phyloP scores from a whole-genome alignment of 2,888 invertebrate genomes.

The Lasioglossum morio region DNA sequence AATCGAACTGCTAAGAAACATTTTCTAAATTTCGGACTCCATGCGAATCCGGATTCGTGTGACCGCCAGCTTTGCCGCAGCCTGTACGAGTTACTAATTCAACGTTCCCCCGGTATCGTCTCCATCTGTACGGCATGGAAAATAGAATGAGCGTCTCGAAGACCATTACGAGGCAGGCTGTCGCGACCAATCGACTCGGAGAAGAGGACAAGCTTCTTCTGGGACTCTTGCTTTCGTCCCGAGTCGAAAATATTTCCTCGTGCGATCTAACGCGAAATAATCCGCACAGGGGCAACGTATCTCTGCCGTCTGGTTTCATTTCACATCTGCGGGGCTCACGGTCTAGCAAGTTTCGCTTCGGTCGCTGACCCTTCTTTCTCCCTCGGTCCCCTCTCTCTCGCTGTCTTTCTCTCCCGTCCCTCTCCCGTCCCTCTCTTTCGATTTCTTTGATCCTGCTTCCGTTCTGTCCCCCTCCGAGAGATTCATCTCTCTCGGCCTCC shows the following conservation, averaged over 20 bases:
- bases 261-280: conserved; percentile 56
- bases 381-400: conserved; percentile 52
- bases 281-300: conserved; percentile 57
- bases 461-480: conserved; percentile 36
- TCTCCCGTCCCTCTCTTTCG: conserved; percentile 35
- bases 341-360: conserved; percentile 81
- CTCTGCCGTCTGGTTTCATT: conserved; percentile 70
- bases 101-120: not conserved
- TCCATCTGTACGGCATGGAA: not conserved
- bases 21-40: not conserved
- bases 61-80: not conserved
- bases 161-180: not conserved
- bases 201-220: not conserved
- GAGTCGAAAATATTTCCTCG: not conserved
- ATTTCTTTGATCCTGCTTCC: conserved; percentile 52
- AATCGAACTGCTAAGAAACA: not conserved
- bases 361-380: conserved; percentile 77
- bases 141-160: not conserved
- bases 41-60: not conserved
- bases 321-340: conserved; percentile 77
- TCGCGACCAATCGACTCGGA: not conserved
- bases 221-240: conserved; percentile 1
- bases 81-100: not conserved
- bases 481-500: not conserved
- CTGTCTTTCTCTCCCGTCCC: conserved; percentile 39